Percentiles rank a stretch among this genome's conserved stretches.
These are phyloP conservation scores for Decapterus maruadsi DNA, from an alignment of 2,797 vertebrate genomes.

Conservation along the genomic window DNA sequence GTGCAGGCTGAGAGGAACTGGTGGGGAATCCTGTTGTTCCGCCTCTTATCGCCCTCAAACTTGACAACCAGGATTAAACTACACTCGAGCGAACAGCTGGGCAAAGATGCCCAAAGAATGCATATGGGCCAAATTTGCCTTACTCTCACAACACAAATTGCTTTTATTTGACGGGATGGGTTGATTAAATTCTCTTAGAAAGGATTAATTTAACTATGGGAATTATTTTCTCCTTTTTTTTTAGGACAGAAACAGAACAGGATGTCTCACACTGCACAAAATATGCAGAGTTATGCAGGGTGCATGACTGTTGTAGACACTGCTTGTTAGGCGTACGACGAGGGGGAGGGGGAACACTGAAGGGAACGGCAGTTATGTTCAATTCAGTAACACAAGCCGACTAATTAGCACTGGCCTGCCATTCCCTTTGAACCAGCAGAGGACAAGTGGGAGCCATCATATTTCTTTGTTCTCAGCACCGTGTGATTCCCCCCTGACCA, in stretches of 20 bases:
- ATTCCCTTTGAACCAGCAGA: constrained; percentile 74
- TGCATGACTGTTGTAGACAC: constrained; percentile 61
- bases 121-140: constrained; percentile 15
- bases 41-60: constrained; percentile 61
- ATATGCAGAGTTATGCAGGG: constrained; percentile 73
- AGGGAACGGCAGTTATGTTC: constrained; percentile 68
- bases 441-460: constrained; percentile 74
- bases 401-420: constrained; percentile 78
- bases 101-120: constrained; percentile 43
- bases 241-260: constrained; percentile 40
- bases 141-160: constrained; percentile 33
- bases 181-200: constrained; percentile 40
- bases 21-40: constrained; percentile 56
- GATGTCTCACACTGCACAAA: constrained; percentile 51
- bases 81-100: constrained; percentile 59
- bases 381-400: constrained; percentile 70
- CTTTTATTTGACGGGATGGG: constrained; percentile 37
- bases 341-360: constrained; percentile 53
- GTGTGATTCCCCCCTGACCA: constrained; percentile 61
- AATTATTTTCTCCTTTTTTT: constrained; percentile 49
- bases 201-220: constrained; percentile 41
- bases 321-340: constrained; percentile 64
- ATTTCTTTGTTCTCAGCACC: constrained; percentile 74
- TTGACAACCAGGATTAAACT: constrained; percentile 66
- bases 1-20: constrained; percentile 44